A percentile compares a stretch with the other conserved stretches of the same genome.
phyloP scores from a whole-genome alignment of 35 echinoderm and acorn worm genomes.

The Heliocidaris tuberculata region DNA sequence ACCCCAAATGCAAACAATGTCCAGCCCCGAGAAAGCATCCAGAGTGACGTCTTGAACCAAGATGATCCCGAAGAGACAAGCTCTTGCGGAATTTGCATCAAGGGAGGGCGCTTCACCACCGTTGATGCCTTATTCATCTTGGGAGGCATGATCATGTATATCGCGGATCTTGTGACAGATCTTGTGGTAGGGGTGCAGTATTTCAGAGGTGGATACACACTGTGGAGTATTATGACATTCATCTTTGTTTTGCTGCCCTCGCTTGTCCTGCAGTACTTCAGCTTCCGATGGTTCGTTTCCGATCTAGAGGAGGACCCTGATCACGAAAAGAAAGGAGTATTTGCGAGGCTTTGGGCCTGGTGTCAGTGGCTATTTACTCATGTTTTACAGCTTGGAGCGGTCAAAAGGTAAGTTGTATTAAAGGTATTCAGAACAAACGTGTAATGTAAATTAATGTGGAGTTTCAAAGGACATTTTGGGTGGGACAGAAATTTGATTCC shows the following conservation, averaged over 20 bases:
- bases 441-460: too few relatives aligned
- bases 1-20: background rate
- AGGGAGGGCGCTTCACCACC: slow-evolving; percentile 52
- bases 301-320: slow-evolving; percentile 59
- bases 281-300: slow-evolving; percentile 82
- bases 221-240: slow-evolving; percentile 86
- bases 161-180: slow-evolving; percentile 87
- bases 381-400: slow-evolving; percentile 82
- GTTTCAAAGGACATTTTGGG: too few relatives aligned
- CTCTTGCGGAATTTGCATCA: background rate
- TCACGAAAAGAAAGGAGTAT: background rate
- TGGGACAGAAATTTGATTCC: too few relatives aligned
- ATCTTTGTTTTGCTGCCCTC: slow-evolving; percentile 84
- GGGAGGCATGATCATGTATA: slow-evolving; percentile 81
- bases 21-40: slow-evolving; percentile 27
- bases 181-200: slow-evolving; percentile 79
- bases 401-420: slow-evolving; percentile 82
- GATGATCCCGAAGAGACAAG: background rate
- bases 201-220: slow-evolving; percentile 28
- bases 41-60: background rate
- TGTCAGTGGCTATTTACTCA: slow-evolving; percentile 71
- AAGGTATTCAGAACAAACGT: too few relatives aligned
- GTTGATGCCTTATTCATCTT: slow-evolving; percentile 84
- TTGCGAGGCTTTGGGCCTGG: slow-evolving; percentile 66
- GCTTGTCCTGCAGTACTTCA: slow-evolving; percentile 87